Evolutionary conservation across 2,797 vertebrate species (phyloP), one percentile per base, ranked within the genome.

Genomic region (Rhynchotus rufescens): DNA sequence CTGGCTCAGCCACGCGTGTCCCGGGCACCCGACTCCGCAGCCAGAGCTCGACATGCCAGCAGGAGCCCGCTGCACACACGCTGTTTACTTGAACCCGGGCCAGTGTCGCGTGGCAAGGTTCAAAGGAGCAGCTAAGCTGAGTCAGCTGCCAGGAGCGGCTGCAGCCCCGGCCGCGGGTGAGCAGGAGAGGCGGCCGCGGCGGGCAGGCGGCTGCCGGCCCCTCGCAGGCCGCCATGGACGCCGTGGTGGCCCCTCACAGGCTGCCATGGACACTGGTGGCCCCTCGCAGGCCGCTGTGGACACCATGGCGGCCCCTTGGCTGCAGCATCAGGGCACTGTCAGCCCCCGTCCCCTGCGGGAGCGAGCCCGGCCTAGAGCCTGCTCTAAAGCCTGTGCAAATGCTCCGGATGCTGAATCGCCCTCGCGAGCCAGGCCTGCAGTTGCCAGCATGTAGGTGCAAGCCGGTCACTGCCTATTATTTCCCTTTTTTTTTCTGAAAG

Each of bases 1-100:
- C 0, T 1, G 51, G 74, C 71, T 94, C 51, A 52, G 67, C 47
- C 28, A 14, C 44, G 73, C 3, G 0, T 0, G 0, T 11, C 2
- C 26, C 32, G 4, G 26, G 61, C 64, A 59, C 51, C 51, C 44
- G 62, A 28, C 42, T 71, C 21, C 28, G 76, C 47, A 56, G 78
- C 65, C 72, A 82, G 91, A 90, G 60, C 0, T 0, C 49, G 75
- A n/a, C 52, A 9, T 19, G n/a, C 61, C 76, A 38, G 28, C 57
- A 77, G 49, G 30, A 90, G 40, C 42, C 66, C 78, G 6, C 73
- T 62, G 51, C 3, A 6, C 12, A 23, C 3, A 1, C 3, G 1
- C n/a, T 84, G 21, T 67, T 93, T 76, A 20, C 49, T 54, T 91
- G 88, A 75, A 52, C 40, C 6, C 12, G 44, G 30, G 49, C 80